phyloP scores from a whole-genome alignment of 2,888 invertebrate genomes.

The Drosophila anceps region DNA sequence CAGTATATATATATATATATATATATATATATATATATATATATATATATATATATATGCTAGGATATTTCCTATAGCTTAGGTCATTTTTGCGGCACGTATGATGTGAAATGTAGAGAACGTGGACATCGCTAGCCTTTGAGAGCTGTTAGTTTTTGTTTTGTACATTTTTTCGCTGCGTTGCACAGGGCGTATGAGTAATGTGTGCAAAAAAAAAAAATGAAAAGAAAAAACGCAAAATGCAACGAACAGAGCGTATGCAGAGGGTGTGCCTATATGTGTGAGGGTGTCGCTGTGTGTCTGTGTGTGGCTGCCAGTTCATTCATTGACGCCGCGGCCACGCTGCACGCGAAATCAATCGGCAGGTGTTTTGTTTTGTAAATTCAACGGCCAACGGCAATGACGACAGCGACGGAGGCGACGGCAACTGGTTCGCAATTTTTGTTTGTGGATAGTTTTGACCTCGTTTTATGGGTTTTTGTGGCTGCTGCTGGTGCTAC shows the following conservation, averaged over 20 bases:
- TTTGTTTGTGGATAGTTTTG: conserved; percentile 77
- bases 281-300: conserved; percentile 14
- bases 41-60: background rate
- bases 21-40: no score
- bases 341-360: conserved; percentile 70
- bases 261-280: conserved; percentile 7
- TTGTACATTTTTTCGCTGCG: conserved; percentile 32
- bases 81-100: conserved; percentile 8
- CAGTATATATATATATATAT: no score
- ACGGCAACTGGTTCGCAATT: conserved; percentile 56
- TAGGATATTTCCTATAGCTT: background rate
- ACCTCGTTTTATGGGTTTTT: conserved; percentile 63
- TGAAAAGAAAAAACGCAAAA: conserved; percentile 45
- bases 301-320: conserved; percentile 38
- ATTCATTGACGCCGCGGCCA: conserved; percentile 62
- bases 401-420: background rate
- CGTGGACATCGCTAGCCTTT: conserved; percentile 19
- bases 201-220: conserved; percentile 60
- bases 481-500: conserved; percentile 23
- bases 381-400: conserved; percentile 40
- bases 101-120: background rate
- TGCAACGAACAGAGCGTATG: conserved; percentile 14
- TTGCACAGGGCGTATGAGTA: conserved; percentile 70
- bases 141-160: conserved; percentile 12
- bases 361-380: conserved; percentile 76